Evolutionary conservation across 1,140 invertebrate species (phyloP), one percentile per base, ranked within the genome.

Genomic region (Pygmarrhopalites habei): DNA sequence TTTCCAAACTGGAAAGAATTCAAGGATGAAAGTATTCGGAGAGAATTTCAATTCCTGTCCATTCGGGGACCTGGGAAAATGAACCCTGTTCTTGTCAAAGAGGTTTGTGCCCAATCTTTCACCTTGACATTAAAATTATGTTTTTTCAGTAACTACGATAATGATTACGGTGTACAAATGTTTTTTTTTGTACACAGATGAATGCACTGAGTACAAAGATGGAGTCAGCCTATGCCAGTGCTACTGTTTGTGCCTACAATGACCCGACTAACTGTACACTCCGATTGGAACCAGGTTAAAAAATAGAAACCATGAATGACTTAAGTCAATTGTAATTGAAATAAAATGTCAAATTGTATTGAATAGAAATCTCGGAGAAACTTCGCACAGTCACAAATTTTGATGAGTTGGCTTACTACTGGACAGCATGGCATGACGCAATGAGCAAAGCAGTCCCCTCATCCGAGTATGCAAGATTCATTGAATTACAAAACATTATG

Each of bases 351-450:
- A 3, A n/a, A 53, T 53, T 35, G 5, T 47, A n/a, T 19, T 47
- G 17, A n/a, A 47, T 35, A 66, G 82, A 76, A 58, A 59, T 80
- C 23, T 72, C 72, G 1, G 62, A 69, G 23, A 74, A 73, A 19
- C 71, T 80, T 29, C 58, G 71, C 0, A 72, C 60, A 26, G 74
- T 72, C 0, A 70, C 68, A 26, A 72, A 83, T 66, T 78, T 77
- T 49, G 74, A 80, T 41, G 81, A 82, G 71, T 69, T 83, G 43
- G 68, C 72, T 14, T 78, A 83, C 65, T 79, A 82, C 53, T 87
- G 85, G 84, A 80, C 79, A 71, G 76, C 75, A 39, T 87, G 83
- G 68, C 68, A 69, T 52, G 62, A 69, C 44, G 41, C 44, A 29
- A 53, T 66, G 21, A 55, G 35, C 19, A 43, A 47, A 21, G 23